These are phyloP conservation scores for Lampris incognitus DNA, from an alignment of 2,113 vertebrate genomes.

Conservation along the genomic window DNA sequence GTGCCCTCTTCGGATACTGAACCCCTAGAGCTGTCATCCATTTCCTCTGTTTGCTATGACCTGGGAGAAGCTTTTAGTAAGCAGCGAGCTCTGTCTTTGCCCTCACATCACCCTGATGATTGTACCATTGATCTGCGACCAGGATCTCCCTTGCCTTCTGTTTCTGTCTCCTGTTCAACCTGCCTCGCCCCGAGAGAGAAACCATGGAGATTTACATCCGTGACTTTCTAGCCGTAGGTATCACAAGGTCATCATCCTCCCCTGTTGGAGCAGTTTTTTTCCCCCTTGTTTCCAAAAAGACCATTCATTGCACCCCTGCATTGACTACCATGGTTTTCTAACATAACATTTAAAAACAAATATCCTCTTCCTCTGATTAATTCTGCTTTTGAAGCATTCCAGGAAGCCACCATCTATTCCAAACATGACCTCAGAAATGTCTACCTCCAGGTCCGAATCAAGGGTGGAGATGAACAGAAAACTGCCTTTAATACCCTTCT, in stretches of 20 bases:
- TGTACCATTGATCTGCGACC: neutral
- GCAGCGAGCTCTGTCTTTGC: neutral
- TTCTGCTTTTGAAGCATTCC: neutral
- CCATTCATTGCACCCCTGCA: neutral
- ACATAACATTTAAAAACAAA: too few species aligned
- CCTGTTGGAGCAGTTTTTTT: neutral
- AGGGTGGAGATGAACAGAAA: neutral
- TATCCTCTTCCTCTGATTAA: too few species aligned
- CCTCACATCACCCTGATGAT: neutral
- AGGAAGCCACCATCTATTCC: neutral
- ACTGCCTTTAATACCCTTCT: too few species aligned
- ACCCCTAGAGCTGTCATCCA: too few species aligned
- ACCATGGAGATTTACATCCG: neutral
- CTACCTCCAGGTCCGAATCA: neutral
- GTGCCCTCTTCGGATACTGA: too few species aligned
- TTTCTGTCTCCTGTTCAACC: neutral
- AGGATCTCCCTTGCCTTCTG: neutral
- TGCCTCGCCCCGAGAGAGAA: neutral
- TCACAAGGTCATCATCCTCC: neutral
- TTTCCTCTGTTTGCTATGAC: too few species aligned
- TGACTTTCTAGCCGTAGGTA: neutral
- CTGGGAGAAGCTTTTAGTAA: too few species aligned
- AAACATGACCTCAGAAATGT: neutral
- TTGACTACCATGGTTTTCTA: too few species aligned
- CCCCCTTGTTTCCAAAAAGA: neutral